A percentile compares a stretch with the other conserved stretches of the same genome.
phyloP scores from a whole-genome alignment of 2,797 vertebrate species.

The Alectoris magna region DNA sequence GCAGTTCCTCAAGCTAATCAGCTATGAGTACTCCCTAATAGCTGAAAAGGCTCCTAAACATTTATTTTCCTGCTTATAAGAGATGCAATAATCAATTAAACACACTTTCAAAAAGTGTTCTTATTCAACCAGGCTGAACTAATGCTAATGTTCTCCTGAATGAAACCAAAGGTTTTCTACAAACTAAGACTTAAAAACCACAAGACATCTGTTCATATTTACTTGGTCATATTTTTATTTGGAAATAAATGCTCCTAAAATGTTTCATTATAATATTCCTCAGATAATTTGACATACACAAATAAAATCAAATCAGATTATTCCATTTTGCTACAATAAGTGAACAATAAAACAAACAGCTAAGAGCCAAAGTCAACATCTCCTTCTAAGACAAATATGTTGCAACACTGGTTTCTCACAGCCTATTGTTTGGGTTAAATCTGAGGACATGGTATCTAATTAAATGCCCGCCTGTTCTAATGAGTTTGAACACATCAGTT shows the following conservation, averaged over 20 bases:
- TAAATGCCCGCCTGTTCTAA: not conserved
- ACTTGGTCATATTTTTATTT: constrained; percentile 27
- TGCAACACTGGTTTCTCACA: not conserved
- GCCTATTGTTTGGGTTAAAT: not conserved
- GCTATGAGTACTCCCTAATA: not conserved
- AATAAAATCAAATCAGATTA: constrained; percentile 25
- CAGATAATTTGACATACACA: not conserved
- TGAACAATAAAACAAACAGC: not conserved
- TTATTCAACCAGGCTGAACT: constrained; percentile 18
- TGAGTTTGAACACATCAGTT: not conserved
- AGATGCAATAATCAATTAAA: constrained; percentile 15
- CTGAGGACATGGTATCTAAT: not conserved
- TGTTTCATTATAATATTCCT: constrained; percentile 21
- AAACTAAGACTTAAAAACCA: constrained; percentile 6
- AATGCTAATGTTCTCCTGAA: constrained; percentile 7
- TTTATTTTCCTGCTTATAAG: not conserved
- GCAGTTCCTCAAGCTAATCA: not conserved
- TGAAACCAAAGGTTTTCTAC: constrained; percentile 33
- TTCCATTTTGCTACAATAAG: constrained; percentile 23
- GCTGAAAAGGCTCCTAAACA: not conserved
- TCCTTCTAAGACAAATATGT: not conserved
- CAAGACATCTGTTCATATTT: constrained; percentile 53
- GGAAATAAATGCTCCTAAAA: constrained; percentile 4
- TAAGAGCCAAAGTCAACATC: constrained; percentile 33
- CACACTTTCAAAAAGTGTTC: not conserved